Evolutionary conservation across 2,888 invertebrate species (phyloP).

Genomic region (Sphecodes monilicornis): DNA sequence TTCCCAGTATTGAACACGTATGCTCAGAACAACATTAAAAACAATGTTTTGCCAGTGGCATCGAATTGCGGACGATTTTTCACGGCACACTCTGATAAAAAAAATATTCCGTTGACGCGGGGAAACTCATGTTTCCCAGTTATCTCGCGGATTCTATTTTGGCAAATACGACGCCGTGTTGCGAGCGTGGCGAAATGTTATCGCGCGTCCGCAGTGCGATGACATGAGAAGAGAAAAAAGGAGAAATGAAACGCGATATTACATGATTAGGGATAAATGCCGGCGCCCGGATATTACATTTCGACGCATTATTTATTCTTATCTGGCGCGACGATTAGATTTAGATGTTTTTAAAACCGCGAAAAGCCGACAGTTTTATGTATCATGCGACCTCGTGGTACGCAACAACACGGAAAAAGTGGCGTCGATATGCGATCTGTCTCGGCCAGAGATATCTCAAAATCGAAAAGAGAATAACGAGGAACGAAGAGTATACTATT

Average conservation of each 20-base stretch:
- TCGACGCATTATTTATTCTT: neutral
- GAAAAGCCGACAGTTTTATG: neutral
- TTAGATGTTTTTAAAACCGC: slow-evolving; percentile 4
- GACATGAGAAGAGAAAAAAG: slow-evolving; percentile 5
- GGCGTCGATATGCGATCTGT: neutral
- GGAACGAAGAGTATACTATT: neutral
- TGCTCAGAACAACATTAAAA: neutral
- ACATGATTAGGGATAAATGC: neutral
- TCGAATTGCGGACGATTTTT: neutral
- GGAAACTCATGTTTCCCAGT: slow-evolving; percentile 3
- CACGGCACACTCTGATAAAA: neutral
- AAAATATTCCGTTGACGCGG: slow-evolving; percentile 18
- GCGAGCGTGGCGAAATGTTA: slow-evolving; percentile 14
- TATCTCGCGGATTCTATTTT: slow-evolving; percentile 23
- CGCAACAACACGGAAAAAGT: neutral
- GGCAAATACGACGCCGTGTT: slow-evolving; percentile 6
- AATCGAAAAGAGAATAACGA: neutral
- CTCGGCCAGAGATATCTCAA: neutral
- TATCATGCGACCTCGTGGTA: neutral
- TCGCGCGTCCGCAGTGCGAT: slow-evolving; percentile 21
- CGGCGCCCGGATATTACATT: neutral
- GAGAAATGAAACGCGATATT: slow-evolving; percentile 5
- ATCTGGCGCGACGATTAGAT: slow-evolving; percentile 7
- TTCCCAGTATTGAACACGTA: neutral
- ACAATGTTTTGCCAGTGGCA: neutral